Base-by-base conservation (phyloP, 1,140 invertebrate genomes). In the Pissodes strobi region DNA sequence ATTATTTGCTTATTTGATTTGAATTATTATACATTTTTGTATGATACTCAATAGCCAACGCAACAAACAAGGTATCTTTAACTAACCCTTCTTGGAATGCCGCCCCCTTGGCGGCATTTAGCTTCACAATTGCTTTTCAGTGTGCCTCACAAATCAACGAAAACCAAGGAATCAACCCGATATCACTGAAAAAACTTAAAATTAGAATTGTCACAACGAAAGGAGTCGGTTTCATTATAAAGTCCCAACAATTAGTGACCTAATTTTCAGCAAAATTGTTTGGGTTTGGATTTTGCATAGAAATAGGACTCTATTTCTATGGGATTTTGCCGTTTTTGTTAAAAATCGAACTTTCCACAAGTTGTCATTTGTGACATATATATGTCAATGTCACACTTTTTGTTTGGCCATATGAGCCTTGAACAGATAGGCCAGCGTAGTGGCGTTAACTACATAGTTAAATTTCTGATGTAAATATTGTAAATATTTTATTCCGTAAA, bases 31-130 rank as follows among this genome's bases (percentile, higher is more conserved):
- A 5, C 13, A 43, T 43, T 8, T 43, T 13, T 15, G 41, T 8
- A 43, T 6, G 5, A 13, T 13, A 13, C 5, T 5, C 13, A 43
- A 5, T 5, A 43, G 18, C n/a, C 8, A 15, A 6, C 8, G 4
- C 13, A 5, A 43, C 5, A 6, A 43, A 15, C 5, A 27, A 27
- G 21, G 8, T 8, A 1, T 5, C 5, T 27, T 6, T 27, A 43
- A 63, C 52, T 57, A 39, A 64, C 62, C 52, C 62, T 57, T 48
- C 23, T 64, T 25, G n/a, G 52, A 57, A 64, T 64, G 62, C 62
- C 62, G 52, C 61, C 62, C 62, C 62, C 46, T 25, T 49, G 61
- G 61, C 61, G 61, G 61, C 52, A 64, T 64, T 58, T 64, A 64
- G 62, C 43, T 53, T 21, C 30, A 27, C 62, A 57, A 41, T 64